phyloP scores from a whole-genome alignment of 1,140 invertebrate genomes.

The Armadillidium nasatum region DNA sequence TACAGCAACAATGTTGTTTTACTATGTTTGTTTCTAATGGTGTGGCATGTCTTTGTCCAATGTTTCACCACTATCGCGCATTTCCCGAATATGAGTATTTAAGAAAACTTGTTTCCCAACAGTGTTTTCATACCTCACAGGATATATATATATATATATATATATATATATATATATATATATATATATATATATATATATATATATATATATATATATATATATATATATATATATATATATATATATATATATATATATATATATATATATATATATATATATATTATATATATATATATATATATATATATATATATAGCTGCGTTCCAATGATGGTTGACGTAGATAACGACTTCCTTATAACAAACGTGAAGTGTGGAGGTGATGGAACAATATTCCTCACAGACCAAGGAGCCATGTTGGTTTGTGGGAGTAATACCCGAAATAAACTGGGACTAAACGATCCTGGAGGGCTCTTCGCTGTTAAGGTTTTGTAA shows the following conservation, averaged over 20 bases:
- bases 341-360: constrained; percentile 52
- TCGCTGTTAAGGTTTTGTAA: constrained; percentile 44
- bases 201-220: constrained; percentile 12
- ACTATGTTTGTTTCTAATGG: too few relatives aligned
- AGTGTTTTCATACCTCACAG: too few relatives aligned
- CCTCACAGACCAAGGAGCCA: constrained; percentile 60
- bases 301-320: constrained; percentile 46
- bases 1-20: too few relatives aligned
- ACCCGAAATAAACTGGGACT: constrained; percentile 65
- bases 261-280: neutral
- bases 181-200: constrained; percentile 11
- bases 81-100: too few relatives aligned
- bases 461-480: constrained; percentile 54
- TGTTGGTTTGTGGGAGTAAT: constrained; percentile 66
- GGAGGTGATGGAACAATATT: constrained; percentile 63
- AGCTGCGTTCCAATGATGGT: constrained; percentile 53
- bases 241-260: constrained; percentile 32
- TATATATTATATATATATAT: constrained; percentile 15
- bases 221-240: constrained; percentile 40
- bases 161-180: constrained; percentile 14
- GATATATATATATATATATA: constrained; percentile 13
- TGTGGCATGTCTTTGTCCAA: too few relatives aligned
- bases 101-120: too few relatives aligned
- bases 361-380: constrained; percentile 57
- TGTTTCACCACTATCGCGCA: too few relatives aligned